Evolutionary conservation across 2,797 vertebrate genomes (phyloP).

Genomic region (Triplophysa bombifrons): DNA sequence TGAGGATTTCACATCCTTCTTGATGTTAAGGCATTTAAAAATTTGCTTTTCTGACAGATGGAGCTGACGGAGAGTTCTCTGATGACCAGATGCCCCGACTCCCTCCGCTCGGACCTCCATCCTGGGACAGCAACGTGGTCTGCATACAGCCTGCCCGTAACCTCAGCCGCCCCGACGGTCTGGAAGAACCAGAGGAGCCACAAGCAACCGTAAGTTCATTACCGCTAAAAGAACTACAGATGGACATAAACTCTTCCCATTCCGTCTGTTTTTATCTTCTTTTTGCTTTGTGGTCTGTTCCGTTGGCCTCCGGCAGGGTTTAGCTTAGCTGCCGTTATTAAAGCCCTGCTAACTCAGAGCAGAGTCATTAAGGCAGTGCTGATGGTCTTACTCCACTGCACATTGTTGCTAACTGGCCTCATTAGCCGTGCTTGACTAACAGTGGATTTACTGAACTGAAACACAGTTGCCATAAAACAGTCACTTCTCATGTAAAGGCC

Average conservation of each 20-base stretch:
- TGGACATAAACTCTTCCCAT: conserved; percentile 1
- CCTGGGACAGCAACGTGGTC: conserved; percentile 95
- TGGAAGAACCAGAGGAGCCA: conserved; percentile 89
- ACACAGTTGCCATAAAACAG: conserved; percentile 6
- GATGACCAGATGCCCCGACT: conserved; percentile 90
- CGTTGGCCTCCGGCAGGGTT: conserved; percentile 24
- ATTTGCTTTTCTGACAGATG: conserved; percentile 75
- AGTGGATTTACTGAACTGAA: conserved; percentile 15
- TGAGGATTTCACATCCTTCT: neutral
- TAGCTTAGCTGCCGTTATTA: conserved; percentile 40
- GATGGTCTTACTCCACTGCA: neutral
- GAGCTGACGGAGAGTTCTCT: conserved; percentile 88
- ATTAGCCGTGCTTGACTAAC: conserved; percentile 25
- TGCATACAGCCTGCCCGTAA: conserved; percentile 96
- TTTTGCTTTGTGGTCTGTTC: neutral
- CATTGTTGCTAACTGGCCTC: conserved; percentile 33
- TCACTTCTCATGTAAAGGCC: conserved; percentile 1
- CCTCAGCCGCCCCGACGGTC: conserved; percentile 90
- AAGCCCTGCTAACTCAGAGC: conserved; percentile 19
- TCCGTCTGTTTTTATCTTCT: conserved; percentile 34
- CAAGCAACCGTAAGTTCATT: conserved; percentile 76
- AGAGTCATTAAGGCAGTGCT: conserved; percentile 42
- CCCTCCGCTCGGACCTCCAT: conserved; percentile 85
- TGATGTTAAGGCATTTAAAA: conserved; percentile 19
- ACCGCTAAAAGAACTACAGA: neutral